Evolutionary conservation across 2,888 invertebrate species (phyloP), one percentile per base, ranked within the genome.

Genomic region (Incurvaria masculella): DNA sequence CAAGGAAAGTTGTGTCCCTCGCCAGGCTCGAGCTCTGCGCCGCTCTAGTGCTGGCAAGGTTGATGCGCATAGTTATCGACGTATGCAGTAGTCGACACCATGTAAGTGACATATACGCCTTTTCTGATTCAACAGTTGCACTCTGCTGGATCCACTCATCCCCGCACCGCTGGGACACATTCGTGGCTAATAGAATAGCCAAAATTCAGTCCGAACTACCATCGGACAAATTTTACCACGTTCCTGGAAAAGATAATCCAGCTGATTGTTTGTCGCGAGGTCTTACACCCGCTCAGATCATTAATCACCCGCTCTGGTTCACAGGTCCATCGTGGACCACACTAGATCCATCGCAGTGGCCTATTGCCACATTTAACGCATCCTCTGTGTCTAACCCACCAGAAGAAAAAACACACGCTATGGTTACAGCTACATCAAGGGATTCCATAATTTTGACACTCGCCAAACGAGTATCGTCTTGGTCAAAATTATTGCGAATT

Each of bases 71-170:
- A 2, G 27, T 47, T 21, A 20, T 43, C 38, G 39, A 42, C 17
- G 27, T 17, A 17, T 47, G 27, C 18, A n/a, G 17, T 5, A 5
- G 6, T 4, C 47, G 47, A 11, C 27, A 16, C 16, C 2, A 14
- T 4, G 33, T 47, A 8, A 14, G 19, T 6, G 27, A 47, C 5
- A 17, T 47, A 11, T 47, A 11, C 11, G 47, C 47, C 10, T 47
- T 47, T 21, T n/a, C 42, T 21, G 47, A 47, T 20, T 19, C 18
- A 18, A 47, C 42, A 4, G 49, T 53, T 8, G 44, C 46, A 1
- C 47, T 53, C 6, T 33, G 27, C 33, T 52, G 53, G 52, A 52
- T 52, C 19, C 44, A 52, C 14, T 48, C 48, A 5, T 49, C 47
- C 2, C 51, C 52, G 11, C 46, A 43, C 21, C 41, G 49, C 6